These are phyloP conservation scores for Melanostoma scalare DNA, from an alignment of 2,888 invertebrate species.

Conservation along the genomic window DNA sequence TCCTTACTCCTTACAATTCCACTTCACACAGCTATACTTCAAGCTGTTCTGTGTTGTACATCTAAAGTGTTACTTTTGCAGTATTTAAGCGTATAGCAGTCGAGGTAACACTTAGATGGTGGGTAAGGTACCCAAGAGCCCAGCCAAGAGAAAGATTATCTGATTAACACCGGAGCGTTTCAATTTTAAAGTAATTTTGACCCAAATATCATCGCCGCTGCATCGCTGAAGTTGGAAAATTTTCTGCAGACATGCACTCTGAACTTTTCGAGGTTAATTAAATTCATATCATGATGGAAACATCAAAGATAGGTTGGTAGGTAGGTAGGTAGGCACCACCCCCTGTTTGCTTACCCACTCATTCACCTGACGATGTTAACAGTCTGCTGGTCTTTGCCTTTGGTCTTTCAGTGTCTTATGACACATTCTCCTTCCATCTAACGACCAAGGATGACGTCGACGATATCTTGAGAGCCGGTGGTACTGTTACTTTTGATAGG, in stretches of 20 bases:
- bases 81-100: neutral
- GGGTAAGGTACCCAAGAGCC: slow-evolving; percentile 28
- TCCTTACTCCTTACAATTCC: neutral
- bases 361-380: slow-evolving; percentile 24
- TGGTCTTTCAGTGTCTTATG: slow-evolving; percentile 23
- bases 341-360: slow-evolving; percentile 6
- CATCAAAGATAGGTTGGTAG: slow-evolving; percentile 53
- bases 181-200: slow-evolving; percentile 72
- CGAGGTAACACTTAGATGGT: slow-evolving; percentile 26
- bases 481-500: too few species aligned
- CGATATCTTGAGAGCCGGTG: neutral
- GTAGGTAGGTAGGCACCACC: slow-evolving; percentile 4
- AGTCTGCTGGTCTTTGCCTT: slow-evolving; percentile 22
- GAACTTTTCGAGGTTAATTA: slow-evolving; percentile 78
- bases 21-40: neutral
- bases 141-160: slow-evolving; percentile 51
- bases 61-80: neutral
- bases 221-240: slow-evolving; percentile 69
- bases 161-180: slow-evolving; percentile 67
- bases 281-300: slow-evolving; percentile 78
- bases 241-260: slow-evolving; percentile 79
- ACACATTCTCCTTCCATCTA: neutral
- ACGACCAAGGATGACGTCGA: neutral
- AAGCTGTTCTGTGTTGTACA: neutral
- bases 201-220: slow-evolving; percentile 59